phyloP scores from a whole-genome alignment of 2,888 invertebrate species.

The Drosophila pseudotakahashii region DNA sequence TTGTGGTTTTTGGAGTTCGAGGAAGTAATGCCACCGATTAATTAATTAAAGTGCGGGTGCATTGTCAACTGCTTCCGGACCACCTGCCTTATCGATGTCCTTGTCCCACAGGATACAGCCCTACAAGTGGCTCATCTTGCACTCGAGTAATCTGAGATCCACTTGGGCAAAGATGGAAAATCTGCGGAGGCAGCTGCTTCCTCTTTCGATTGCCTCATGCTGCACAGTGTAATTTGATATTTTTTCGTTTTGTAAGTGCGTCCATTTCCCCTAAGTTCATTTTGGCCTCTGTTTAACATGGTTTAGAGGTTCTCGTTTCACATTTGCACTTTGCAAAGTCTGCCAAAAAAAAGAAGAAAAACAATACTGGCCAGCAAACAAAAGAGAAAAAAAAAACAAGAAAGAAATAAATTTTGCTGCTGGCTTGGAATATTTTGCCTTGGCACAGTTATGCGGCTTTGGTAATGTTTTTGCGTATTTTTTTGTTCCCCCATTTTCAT shows the following conservation, averaged over 20 bases:
- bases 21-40: slow-evolving; percentile 50
- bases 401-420: slow-evolving; percentile 42
- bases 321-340: slow-evolving; percentile 68
- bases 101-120: slow-evolving; percentile 15
- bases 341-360: slow-evolving; percentile 32
- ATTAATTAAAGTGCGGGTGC: slow-evolving; percentile 7
- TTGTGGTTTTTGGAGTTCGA: slow-evolving; percentile 29
- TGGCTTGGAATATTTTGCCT: slow-evolving; percentile 54
- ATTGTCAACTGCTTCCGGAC: slow-evolving; percentile 39
- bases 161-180: slow-evolving; percentile 34
- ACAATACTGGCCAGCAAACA: slow-evolving; percentile 20
- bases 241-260: slow-evolving; percentile 28
- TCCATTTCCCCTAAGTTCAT: slow-evolving; percentile 50
- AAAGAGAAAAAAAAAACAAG: slow-evolving; percentile 8
- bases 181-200: slow-evolving; percentile 37
- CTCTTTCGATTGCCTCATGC: slow-evolving; percentile 54
- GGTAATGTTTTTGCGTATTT: slow-evolving; percentile 43
- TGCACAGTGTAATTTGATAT: slow-evolving; percentile 60
- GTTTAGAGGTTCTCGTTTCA: slow-evolving; percentile 61
- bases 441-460: slow-evolving; percentile 76
- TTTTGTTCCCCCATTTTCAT: slow-evolving; percentile 28
- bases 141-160: slow-evolving; percentile 34
- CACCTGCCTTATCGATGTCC: slow-evolving; percentile 25
- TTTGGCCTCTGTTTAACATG: slow-evolving; percentile 67
- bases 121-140: slow-evolving; percentile 30